These are phyloP conservation scores for Bambusicola thoracicus DNA, from an alignment of 2,113 vertebrate genomes.

Conservation along the genomic window DNA sequence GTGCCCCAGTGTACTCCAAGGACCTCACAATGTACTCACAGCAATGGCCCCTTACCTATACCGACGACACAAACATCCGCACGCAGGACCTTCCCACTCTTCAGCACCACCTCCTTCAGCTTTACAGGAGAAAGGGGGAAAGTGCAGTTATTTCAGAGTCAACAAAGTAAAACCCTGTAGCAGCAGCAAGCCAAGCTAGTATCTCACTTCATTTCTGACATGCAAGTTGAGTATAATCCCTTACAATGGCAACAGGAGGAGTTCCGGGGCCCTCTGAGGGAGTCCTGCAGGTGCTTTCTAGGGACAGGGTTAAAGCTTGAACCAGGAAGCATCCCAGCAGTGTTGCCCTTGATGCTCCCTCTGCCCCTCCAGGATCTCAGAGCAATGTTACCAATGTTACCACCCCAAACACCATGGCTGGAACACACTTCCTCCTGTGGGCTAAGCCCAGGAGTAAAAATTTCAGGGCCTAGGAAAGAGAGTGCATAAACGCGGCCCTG, in stretches of 20 bases:
- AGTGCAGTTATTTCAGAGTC: neutral
- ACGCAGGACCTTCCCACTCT: conserved; percentile 94
- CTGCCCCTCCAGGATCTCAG: neutral
- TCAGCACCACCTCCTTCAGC: conserved; percentile 98
- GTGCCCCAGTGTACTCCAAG: neutral
- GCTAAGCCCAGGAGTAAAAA: neutral
- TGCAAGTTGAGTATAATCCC: neutral
- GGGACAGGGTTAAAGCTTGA: neutral
- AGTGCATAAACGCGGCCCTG: neutral
- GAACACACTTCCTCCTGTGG: neutral
- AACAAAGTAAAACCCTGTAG: neutral
- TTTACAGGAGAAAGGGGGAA: conserved; percentile 41
- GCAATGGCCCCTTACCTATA: conserved; percentile 80
- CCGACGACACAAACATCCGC: conserved; percentile 96
- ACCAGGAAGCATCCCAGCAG: neutral
- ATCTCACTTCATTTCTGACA: neutral
- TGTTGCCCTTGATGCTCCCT: neutral
- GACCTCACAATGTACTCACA: neutral
- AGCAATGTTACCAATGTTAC: neutral
- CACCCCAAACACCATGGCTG: rapidly evolving
- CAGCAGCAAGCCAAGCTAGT: neutral
- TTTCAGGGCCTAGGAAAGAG: neutral
- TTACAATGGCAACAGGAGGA: neutral
- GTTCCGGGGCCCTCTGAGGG: neutral
- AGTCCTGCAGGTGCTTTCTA: neutral